These are phyloP conservation scores for Tribolium madens DNA, from an alignment of 1,140 invertebrate species.

Conservation along the genomic window DNA sequence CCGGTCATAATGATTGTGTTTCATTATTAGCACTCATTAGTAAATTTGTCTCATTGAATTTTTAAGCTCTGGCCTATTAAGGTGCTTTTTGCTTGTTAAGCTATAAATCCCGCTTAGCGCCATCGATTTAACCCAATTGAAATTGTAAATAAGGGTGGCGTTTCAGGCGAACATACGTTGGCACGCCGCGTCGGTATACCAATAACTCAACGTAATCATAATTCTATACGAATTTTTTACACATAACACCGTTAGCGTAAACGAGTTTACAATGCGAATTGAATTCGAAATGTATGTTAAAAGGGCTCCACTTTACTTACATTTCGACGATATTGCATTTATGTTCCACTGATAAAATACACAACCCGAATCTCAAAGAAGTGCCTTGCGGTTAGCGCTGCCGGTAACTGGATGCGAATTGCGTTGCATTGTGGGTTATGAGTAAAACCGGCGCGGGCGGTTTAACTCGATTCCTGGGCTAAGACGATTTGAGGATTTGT, in stretches of 20 bases:
- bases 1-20: background rate
- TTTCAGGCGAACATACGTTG: conserved; percentile 30
- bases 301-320: conserved; percentile 24
- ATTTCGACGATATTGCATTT: conserved; percentile 49
- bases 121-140: conserved; percentile 43
- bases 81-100: conserved; percentile 40
- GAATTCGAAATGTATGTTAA: conserved; percentile 47
- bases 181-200: conserved; percentile 12
- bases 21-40: background rate
- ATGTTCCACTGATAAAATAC: conserved; percentile 54
- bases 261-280: conserved; percentile 48
- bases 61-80: conserved; percentile 2
- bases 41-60: conserved; percentile 1
- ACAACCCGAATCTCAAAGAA: conserved; percentile 51
- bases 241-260: conserved; percentile 47
- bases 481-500: conserved; percentile 19
- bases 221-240: conserved; percentile 45
- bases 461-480: conserved; percentile 27
- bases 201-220: conserved; percentile 45
- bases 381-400: conserved; percentile 28
- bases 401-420: conserved; percentile 48
- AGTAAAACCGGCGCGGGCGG: background rate
- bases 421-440: conserved; percentile 44
- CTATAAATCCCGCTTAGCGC: conserved; percentile 43
- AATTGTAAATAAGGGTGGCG: conserved; percentile 41